Percentiles rank a stretch among this genome's conserved stretches.
These are phyloP conservation scores for Acleris holmiana DNA, from an alignment of 2,888 invertebrate species.

Conservation along the genomic window DNA sequence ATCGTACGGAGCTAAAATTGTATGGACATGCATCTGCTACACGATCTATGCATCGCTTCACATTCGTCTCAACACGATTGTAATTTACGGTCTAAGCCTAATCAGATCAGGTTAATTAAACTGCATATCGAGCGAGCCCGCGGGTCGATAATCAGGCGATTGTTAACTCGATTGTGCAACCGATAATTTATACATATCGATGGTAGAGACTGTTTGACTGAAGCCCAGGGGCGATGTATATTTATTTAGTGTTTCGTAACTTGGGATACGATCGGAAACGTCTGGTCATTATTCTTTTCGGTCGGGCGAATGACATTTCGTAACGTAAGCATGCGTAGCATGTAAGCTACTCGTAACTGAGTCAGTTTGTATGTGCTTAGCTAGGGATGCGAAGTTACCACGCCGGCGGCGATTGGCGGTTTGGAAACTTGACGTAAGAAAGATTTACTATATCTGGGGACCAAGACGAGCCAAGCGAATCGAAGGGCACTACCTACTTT, in stretches of 20 bases:
- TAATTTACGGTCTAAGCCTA: background rate
- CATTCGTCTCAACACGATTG: too few relatives aligned
- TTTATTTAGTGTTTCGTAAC: slow-evolving; percentile 21
- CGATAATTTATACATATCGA: slow-evolving; percentile 13
- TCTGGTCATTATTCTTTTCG: slow-evolving; percentile 13
- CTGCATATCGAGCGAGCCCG: slow-evolving; percentile 5
- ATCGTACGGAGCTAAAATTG: too few relatives aligned
- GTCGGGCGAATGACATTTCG: background rate
- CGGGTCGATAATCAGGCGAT: slow-evolving; percentile 11
- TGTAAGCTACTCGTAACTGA: too few relatives aligned
- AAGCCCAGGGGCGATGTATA: slow-evolving; percentile 6
- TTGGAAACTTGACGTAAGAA: too few relatives aligned
- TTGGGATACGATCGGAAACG: slow-evolving; percentile 14
- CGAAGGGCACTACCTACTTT: too few relatives aligned
- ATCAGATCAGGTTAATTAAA: background rate
- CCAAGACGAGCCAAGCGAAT: too few relatives aligned
- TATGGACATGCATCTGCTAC: too few relatives aligned
- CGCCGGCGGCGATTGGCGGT: too few relatives aligned
- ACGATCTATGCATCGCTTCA: too few relatives aligned
- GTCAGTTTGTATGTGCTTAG: too few relatives aligned
- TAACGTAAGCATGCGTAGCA: background rate
- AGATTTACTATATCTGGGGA: too few relatives aligned
- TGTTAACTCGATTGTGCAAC: slow-evolving; percentile 18
- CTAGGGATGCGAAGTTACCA: too few relatives aligned
- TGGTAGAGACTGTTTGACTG: slow-evolving; percentile 5